Percentiles rank a stretch among this genome's conserved stretches.
Conservation (phyloP, 1,140 invertebrate species). For the Aricia agestis region DNA sequence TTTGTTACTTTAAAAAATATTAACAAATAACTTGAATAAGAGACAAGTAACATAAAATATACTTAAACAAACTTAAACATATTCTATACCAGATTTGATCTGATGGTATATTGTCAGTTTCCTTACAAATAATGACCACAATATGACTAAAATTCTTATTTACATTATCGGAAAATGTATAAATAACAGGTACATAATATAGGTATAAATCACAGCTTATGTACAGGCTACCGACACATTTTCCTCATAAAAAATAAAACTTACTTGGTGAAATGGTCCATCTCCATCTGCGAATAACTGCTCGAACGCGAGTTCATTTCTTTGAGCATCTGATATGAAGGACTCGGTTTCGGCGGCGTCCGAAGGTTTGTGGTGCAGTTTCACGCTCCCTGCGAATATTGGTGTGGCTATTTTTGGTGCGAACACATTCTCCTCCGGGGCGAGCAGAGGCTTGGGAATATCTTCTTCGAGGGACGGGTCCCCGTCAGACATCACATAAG, state of each 20-base stretch:
- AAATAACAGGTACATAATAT: background rate
- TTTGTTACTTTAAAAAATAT: too few relatives aligned
- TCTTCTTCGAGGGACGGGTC: conserved; percentile 74
- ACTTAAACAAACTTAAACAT: too few relatives aligned
- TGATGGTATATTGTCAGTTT: too few relatives aligned
- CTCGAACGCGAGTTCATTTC: conserved; percentile 65
- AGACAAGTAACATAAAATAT: too few relatives aligned
- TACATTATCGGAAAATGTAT: too few relatives aligned
- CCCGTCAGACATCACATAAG: conserved; percentile 71
- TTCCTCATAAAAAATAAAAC: conserved; percentile 7
- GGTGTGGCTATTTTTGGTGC: conserved; percentile 63
- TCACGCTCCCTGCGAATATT: conserved; percentile 60
- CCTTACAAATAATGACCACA: too few relatives aligned
- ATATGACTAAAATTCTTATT: too few relatives aligned
- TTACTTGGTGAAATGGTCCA: conserved; percentile 59
- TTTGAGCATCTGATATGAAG: conserved; percentile 57
- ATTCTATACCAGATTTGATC: too few relatives aligned
- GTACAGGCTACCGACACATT: background rate
- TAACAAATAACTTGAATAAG: too few relatives aligned
- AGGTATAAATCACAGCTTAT: background rate
- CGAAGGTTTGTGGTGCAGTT: conserved; percentile 55
- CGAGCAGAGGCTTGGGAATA: conserved; percentile 59
- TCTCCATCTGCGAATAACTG: conserved; percentile 60
- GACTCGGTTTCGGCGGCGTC: conserved; percentile 57
- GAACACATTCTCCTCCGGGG: conserved; percentile 66